Evolutionary conservation across 2,888 invertebrate species (phyloP).

Genomic region (Harpalus rufipes): DNA sequence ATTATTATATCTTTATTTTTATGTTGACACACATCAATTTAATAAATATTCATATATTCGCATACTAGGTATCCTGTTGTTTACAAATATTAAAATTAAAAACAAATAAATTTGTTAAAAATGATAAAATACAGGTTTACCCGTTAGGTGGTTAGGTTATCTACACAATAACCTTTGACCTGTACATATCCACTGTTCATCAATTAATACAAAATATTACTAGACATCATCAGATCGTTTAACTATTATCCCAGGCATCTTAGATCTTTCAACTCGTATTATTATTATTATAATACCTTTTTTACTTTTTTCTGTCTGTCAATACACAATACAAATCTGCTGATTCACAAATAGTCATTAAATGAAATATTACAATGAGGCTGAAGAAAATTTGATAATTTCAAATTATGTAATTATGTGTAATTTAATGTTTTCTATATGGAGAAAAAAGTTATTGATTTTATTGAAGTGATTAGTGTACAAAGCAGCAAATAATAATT

Average conservation of each 20-base stretch:
- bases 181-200: background rate
- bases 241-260: background rate
- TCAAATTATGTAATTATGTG: slow-evolving; percentile 46
- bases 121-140: slow-evolving; percentile 29
- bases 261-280: slow-evolving; percentile 7
- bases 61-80: background rate
- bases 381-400: slow-evolving; percentile 29
- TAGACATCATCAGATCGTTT: background rate
- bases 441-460: slow-evolving; percentile 35
- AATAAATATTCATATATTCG: background rate
- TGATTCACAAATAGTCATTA: slow-evolving; percentile 45
- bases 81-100: slow-evolving; percentile 19
- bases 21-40: background rate
- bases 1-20: background rate
- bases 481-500: background rate
- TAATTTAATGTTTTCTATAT: slow-evolving; percentile 49
- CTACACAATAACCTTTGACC: slow-evolving; percentile 20
- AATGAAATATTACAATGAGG: slow-evolving; percentile 35
- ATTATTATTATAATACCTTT: slow-evolving; percentile 33
- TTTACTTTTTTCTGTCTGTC: slow-evolving; percentile 12
- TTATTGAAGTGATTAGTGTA: slow-evolving; percentile 7
- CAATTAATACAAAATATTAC: background rate
- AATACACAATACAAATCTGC: slow-evolving; percentile 21
- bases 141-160: slow-evolving; percentile 38
- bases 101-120: slow-evolving; percentile 15